A percentile compares a stretch with the other conserved stretches of the same genome.
Evolutionary conservation across 2,888 invertebrate genomes (phyloP).

Genomic region (Parapristionchus giblindavisi): DNA sequence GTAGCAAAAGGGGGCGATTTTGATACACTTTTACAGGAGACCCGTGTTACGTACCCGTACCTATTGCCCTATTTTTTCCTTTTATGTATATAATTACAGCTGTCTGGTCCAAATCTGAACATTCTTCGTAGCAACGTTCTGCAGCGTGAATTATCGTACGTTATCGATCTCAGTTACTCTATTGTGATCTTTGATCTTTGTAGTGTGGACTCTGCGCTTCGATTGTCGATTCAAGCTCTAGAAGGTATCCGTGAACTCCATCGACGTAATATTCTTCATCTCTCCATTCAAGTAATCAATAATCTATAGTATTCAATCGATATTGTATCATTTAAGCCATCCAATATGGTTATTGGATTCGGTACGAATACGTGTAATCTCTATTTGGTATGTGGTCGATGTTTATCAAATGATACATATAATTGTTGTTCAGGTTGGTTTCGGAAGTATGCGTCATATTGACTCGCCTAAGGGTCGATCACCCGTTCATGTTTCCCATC

Average conservation of each 20-base stretch:
- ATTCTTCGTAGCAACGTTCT: slow-evolving; percentile 28
- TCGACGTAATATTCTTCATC: slow-evolving; percentile 10
- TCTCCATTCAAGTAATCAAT: slow-evolving; percentile 18
- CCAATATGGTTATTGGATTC: slow-evolving; percentile 11
- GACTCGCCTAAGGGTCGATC: neutral
- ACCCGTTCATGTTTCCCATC: slow-evolving; percentile 3
- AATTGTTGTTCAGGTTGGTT: neutral
- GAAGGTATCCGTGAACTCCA: slow-evolving; percentile 7
- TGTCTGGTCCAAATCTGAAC: slow-evolving; percentile 24
- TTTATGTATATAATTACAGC: neutral
- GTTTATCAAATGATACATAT: neutral
- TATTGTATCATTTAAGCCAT: neutral
- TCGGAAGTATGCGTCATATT: neutral
- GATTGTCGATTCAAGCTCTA: slow-evolving; percentile 14
- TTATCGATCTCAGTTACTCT: neutral
- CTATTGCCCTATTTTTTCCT: too few relatives aligned
- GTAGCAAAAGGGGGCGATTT: too few relatives aligned
- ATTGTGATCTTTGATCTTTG: slow-evolving; percentile 33
- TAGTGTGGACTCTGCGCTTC: slow-evolving; percentile 20
- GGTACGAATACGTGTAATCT: slow-evolving; percentile 26
- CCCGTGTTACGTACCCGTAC: too few relatives aligned
- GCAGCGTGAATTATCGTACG: slow-evolving; percentile 25
- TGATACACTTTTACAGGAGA: too few relatives aligned
- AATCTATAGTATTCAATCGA: neutral
- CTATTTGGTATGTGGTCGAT: neutral